Evolutionary conservation across 2,797 vertebrate species (phyloP).

Genomic region (Schizothorax lantsangensis): DNA sequence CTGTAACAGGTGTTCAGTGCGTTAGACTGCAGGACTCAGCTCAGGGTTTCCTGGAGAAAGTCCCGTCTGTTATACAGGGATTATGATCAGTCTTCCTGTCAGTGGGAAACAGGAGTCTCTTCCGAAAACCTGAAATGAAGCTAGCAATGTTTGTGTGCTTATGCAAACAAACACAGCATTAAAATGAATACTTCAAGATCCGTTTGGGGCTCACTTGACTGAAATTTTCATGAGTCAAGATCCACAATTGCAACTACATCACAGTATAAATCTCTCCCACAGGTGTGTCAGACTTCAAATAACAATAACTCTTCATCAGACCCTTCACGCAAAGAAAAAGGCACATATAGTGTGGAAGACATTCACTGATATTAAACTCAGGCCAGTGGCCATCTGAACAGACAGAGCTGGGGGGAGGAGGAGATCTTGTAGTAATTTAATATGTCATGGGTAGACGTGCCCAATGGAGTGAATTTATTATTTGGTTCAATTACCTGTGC

Average conservation of each 20-base stretch:
- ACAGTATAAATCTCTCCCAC: background rate
- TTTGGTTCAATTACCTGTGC: conserved; percentile 49
- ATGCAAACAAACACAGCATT: background rate
- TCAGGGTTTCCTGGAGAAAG: conserved; percentile 34
- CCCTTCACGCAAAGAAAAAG: background rate
- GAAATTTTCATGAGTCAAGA: background rate
- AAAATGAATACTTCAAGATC: background rate
- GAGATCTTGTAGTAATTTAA: conserved; percentile 35
- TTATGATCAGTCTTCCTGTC: conserved; percentile 27
- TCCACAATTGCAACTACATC: background rate
- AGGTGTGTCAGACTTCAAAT: conserved; percentile 8
- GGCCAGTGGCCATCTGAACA: background rate
- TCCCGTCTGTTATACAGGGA: conserved; percentile 32
- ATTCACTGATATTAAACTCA: conserved; percentile 15
- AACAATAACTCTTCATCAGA: background rate
- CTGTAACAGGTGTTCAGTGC: conserved; percentile 51
- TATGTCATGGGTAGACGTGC: conserved; percentile 31
- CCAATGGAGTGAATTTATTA: conserved; percentile 50
- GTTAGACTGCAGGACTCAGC: conserved; percentile 6
- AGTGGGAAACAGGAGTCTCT: conserved; percentile 25
- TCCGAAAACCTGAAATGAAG: background rate
- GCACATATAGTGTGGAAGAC: background rate
- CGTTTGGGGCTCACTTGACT: background rate
- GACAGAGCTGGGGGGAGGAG: background rate
- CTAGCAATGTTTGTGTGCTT: background rate